phyloP scores from a whole-genome alignment of 1,140 invertebrate genomes.

The Parapsyche elsis region DNA sequence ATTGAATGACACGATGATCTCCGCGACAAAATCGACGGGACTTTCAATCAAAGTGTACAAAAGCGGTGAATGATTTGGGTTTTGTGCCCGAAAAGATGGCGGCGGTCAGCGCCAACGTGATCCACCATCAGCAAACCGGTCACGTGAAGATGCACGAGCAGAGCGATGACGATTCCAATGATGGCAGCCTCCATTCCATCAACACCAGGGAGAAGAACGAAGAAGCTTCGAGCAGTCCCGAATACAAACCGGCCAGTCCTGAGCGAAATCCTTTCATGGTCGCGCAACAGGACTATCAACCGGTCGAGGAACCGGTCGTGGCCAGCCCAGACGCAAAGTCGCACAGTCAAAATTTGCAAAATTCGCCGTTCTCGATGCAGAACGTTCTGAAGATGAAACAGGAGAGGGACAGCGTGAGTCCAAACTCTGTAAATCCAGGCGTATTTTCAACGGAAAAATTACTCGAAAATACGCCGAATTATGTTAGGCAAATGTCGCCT shows the following conservation, averaged over 20 bases:
- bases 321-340: slow-evolving; percentile 12
- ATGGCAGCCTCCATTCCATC: slow-evolving; percentile 49
- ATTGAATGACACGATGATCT: background rate
- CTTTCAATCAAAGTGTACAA: background rate
- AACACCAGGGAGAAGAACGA: slow-evolving; percentile 45
- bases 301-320: slow-evolving; percentile 4
- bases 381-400: slow-evolving; percentile 64
- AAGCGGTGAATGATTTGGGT: slow-evolving; percentile 17
- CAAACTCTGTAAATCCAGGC: slow-evolving; percentile 59
- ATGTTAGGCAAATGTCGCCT: slow-evolving; percentile 57
- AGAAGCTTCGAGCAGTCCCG: slow-evolving; percentile 39
- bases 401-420: slow-evolving; percentile 64
- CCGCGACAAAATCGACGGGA: background rate
- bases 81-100: slow-evolving; percentile 45
- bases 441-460: slow-evolving; percentile 67
- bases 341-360: slow-evolving; percentile 54
- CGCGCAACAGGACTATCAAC: slow-evolving; percentile 23
- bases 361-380: slow-evolving; percentile 65
- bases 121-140: slow-evolving; percentile 47
- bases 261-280: slow-evolving; percentile 25
- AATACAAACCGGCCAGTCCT: slow-evolving; percentile 50
- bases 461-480: slow-evolving; percentile 64
- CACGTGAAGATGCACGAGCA: slow-evolving; percentile 48
- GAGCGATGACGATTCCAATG: slow-evolving; percentile 55
- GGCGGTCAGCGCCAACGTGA: slow-evolving; percentile 52